phyloP scores from a whole-genome alignment of 2,888 invertebrate species.

The Drosophila quinaria region DNA sequence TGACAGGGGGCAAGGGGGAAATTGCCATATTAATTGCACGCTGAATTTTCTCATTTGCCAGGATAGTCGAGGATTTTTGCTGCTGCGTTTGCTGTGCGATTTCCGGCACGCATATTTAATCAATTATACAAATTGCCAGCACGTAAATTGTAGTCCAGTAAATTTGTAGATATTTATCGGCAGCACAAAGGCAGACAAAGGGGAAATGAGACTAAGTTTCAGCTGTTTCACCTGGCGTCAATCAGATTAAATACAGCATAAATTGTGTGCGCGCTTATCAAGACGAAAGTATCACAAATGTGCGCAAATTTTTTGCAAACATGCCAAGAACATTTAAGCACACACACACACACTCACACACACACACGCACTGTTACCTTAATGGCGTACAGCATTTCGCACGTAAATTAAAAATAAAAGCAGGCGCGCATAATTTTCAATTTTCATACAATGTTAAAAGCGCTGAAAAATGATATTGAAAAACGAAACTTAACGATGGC shows the following conservation, averaged over 20 bases:
- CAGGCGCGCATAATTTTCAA: constrained; percentile 73
- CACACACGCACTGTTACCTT: constrained; percentile 11
- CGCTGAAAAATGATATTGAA: constrained; percentile 71
- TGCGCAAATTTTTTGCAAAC: constrained; percentile 63
- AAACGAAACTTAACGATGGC: constrained; percentile 64
- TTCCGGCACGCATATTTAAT: constrained; percentile 77
- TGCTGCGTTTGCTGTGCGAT: constrained; percentile 40
- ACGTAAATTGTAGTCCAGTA: constrained; percentile 44
- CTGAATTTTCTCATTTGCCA: not conserved
- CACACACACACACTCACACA: constrained; percentile 1
- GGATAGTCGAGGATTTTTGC: constrained; percentile 22
- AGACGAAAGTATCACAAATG: constrained; percentile 46
- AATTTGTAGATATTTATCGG: constrained; percentile 42
- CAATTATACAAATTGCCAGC: constrained; percentile 77
- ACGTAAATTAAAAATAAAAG: constrained; percentile 64
- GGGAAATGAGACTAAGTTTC: constrained; percentile 7
- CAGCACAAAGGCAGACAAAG: not conserved
- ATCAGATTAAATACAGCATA: constrained; percentile 76
- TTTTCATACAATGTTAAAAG: constrained; percentile 64
- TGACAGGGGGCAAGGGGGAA: not conserved
- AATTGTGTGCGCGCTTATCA: constrained; percentile 65
- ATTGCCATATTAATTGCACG: constrained; percentile 43
- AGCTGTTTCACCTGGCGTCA: constrained; percentile 40
- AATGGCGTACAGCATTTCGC: constrained; percentile 48
- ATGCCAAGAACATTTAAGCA: constrained; percentile 41